Evolutionary conservation across 2,113 vertebrate species (phyloP), one percentile per base, ranked within the genome.

Genomic region (Siniperca chuatsi): DNA sequence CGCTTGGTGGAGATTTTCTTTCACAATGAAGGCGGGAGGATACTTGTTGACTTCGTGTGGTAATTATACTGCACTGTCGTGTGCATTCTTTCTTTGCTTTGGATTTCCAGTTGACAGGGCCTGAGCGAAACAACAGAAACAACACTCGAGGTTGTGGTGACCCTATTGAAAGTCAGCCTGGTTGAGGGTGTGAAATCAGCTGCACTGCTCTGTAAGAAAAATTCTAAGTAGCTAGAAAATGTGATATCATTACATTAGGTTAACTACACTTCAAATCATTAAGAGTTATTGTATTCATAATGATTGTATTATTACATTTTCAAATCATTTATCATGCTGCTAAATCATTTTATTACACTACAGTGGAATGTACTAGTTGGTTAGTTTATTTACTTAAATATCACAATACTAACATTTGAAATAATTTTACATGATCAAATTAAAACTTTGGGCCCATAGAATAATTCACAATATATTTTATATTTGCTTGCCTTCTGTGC

Each of bases 61-160:
- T 93, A 89, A 92, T 91, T 12, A 83, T 3, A 29, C 58, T 29
- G 78, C 5, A 1, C 72, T 37, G 11, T 4, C 37, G 33, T 25
- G 67, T 61, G 77, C 93, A 88, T 88, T 91, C 89, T 84, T 90
- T 72, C 80, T 82, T 75, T 86, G 79, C 83, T 75, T 82, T 68
- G 79, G 60, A 55, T 62, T 78, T 68, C 67, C 29, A 54, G 78
- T 15, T 7, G 50, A 69, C 42, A 35, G 10, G 2, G 0, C 57
- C 76, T 8, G 44, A 64, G 40, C 18, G 9, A 68, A 76, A 65
- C 71, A 57, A 76, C 48, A 65, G 16, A 65, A 68, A 42, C 75
- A 61, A 12, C 25, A 21, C 12, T 68, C 9, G n/a, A 18, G 16
- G 29, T 20, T 46, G 29, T 2, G 60, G 23, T 58, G 25, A 57